Base-by-base conservation (phyloP, 2,113 vertebrate genomes). In the Rhineura floridana region DNA sequence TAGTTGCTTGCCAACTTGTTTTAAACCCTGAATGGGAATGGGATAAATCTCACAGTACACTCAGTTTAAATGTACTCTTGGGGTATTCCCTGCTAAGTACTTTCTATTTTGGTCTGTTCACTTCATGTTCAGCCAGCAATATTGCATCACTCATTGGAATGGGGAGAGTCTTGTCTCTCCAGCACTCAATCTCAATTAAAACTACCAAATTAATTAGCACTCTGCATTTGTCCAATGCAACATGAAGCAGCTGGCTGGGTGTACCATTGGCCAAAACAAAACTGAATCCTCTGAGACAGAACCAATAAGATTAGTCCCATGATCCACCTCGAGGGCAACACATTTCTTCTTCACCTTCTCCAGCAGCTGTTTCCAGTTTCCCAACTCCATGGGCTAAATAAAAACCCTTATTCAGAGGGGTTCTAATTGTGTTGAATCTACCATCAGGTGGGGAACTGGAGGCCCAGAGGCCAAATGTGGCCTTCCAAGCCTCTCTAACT, bases 201-300 rank as follows among this genome's bases (percentile, higher is more conserved):
- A 85, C 93, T 91, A 90, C 92, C 91, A 95, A 95, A 94, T 94
- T 96, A 95, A 95, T 95, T 94, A 94, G 91, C 95, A 92, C 81
- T 82, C 88, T 87, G 91, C 86, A 81, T 92, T 91, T 92, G 63
- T 83, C 92, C 89, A 63, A 85, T 87, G 90, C 8, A 67, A 67
- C 33, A 72, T 15, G 6, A 92, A 88, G 87, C 87, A 90, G 92
- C 92, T 80, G 90, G 86, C 87, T 77, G 91, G 86, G 93, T 0
- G 10, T 21, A 91, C 89, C 92, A 92, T 77, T 95, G 93, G 93
- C 87, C 91, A 63, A 73, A 92, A 87, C 86, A 91, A 90, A 93
- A 90, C 87, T 2, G 86, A 89, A 91, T 81, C 91, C 93, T 93
- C 88, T 90, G 91, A 83, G 93, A 91, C 44, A 87, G 90, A 94